Percentiles rank a stretch among this genome's conserved stretches.
Conservation (phyloP, 2,113 vertebrate genomes). For the Oncorhynchus tshawytscha region DNA sequence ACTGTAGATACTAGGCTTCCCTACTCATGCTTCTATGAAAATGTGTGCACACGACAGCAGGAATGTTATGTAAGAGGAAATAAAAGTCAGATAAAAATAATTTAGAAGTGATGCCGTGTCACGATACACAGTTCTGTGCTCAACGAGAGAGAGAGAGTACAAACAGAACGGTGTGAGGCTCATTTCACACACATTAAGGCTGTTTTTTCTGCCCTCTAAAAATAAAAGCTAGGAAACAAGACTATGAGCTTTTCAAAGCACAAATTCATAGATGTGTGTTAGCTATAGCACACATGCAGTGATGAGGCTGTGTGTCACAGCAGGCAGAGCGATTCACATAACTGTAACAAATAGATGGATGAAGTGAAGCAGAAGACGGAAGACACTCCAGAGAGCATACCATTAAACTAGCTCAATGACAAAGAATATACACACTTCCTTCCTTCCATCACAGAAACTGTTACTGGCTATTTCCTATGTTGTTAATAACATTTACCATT, state of each 20-base stretch:
- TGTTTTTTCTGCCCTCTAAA: constrained; percentile 18
- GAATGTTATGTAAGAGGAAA: neutral
- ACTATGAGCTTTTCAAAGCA: neutral
- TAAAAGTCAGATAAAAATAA: neutral
- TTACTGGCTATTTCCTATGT: neutral
- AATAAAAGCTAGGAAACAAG: neutral
- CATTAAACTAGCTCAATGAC: neutral
- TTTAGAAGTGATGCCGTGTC: neutral
- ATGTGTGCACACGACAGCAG: neutral
- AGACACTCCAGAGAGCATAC: neutral
- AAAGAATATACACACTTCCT: constrained; percentile 29
- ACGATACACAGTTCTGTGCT: neutral
- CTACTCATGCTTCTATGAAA: neutral
- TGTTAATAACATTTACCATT: neutral
- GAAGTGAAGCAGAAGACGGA: constrained; percentile 23
- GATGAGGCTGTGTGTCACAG: neutral
- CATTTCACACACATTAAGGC: constrained; percentile 45
- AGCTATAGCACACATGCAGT: neutral
- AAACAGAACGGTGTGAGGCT: neutral
- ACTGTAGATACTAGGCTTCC: neutral
- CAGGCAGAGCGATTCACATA: neutral
- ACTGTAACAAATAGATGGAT: constrained; percentile 30
- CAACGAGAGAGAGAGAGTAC: neutral
- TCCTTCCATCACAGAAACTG: neutral
- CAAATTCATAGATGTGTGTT: neutral